Evolutionary conservation across 2,113 vertebrate species (phyloP).

Genomic region (Campylorhamphus procurvoides): DNA sequence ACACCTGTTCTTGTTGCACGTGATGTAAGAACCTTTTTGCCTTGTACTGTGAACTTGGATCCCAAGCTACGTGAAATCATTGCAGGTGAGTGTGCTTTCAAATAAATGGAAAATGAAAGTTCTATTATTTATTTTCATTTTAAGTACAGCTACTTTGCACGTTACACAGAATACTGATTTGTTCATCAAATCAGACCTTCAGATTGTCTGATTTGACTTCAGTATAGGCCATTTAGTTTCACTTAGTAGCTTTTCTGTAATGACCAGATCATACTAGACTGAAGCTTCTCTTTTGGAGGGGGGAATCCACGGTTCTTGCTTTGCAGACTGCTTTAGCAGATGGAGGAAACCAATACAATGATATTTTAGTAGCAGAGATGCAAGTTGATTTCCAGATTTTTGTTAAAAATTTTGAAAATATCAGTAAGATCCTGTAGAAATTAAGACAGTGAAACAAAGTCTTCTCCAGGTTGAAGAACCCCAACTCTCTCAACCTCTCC

Average conservation of each 20-base stretch:
- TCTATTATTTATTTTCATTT: background rate
- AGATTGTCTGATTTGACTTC: background rate
- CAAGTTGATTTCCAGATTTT: too few species aligned
- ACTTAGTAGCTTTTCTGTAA: background rate
- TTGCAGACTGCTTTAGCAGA: background rate
- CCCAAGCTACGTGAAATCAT: constrained; percentile 98
- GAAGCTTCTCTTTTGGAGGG: background rate
- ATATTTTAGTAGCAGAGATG: too few species aligned
- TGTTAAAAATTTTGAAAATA: too few species aligned
- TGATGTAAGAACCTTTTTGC: constrained; percentile 94
- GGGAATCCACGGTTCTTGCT: background rate
- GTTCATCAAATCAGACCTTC: background rate
- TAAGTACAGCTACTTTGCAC: background rate
- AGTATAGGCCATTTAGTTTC: background rate
- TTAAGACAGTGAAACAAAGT: too few species aligned
- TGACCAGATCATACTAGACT: background rate
- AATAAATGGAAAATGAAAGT: background rate
- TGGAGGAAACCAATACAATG: background rate
- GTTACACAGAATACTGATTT: background rate
- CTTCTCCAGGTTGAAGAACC: too few species aligned
- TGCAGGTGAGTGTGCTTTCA: constrained; percentile 79
- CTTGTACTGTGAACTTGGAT: constrained; percentile 96
- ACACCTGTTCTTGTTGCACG: constrained; percentile 91
- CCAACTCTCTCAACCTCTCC: too few species aligned
- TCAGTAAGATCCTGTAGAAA: too few species aligned